Evolutionary conservation across 2,888 invertebrate species (phyloP).

Genomic region (Dusona sp.): DNA sequence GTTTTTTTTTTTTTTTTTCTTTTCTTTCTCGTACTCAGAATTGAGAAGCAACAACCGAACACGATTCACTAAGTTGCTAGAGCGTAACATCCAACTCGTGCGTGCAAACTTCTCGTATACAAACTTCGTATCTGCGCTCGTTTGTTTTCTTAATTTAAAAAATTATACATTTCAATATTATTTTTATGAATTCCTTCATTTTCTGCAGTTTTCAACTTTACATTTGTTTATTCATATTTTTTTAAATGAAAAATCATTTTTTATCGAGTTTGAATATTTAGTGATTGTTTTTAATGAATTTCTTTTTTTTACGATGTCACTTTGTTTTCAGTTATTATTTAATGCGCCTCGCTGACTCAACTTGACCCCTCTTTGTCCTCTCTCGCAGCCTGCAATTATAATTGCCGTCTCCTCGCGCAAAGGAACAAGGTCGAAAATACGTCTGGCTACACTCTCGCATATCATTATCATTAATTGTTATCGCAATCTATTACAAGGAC

Average conservation of each 20-base stretch:
- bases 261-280: neutral
- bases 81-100: conserved; percentile 49
- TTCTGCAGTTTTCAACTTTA: neutral
- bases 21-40: conserved; percentile 15
- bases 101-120: conserved; percentile 26
- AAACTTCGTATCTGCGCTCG: neutral
- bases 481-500: neutral
- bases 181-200: neutral
- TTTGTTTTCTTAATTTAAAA: neutral
- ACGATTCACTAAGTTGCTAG: conserved; percentile 37
- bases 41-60: conserved; percentile 31
- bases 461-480: conserved; percentile 16
- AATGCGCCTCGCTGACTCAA: conserved; percentile 6
- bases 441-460: neutral
- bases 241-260: neutral
- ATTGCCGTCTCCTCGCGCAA: conserved; percentile 5
- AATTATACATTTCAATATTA: neutral
- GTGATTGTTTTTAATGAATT: neutral
- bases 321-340: conserved; percentile 43
- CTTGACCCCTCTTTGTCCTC: conserved; percentile 27
- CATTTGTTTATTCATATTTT: neutral
- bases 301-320: conserved; percentile 10
- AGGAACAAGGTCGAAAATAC: conserved; percentile 15
- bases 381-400: conserved; percentile 6
- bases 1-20: neutral